Base-by-base conservation (phyloP, 2,888 invertebrate species). In the Gari tellinella region DNA sequence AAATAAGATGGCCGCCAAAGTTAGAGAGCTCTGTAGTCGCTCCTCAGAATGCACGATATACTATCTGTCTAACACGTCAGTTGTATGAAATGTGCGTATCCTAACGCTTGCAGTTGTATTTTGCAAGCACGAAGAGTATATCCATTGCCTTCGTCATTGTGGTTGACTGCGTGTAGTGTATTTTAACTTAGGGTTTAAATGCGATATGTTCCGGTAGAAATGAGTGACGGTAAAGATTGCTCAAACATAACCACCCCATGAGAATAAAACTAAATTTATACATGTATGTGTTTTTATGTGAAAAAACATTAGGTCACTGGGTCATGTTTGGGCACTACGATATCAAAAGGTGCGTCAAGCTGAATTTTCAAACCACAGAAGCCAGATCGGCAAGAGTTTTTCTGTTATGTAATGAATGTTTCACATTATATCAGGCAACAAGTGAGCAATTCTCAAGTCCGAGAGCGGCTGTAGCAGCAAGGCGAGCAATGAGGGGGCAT, bases 391-490 rank as follows among this genome's bases (percentile, higher is more conserved):
- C 4, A 52, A 37, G 14, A 37, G 8, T 38, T 40, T 23, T 41
- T 41, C 14, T 41, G 19, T 41, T 15, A 43, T 31, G 31, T 26
- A 45, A 25, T 57, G 43, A 57, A 45, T 57, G 74, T 74, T 49
- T 68, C 49, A 67, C 60, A 78, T 75, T 76, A 70, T 72, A 81
- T 70, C 83, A 88, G 88, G 86, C 85, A 37, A 81, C 84, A 69
- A 81, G 86, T 67, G 87, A 87, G 80, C 62, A 80, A 61, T 85
- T 85, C 80, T 72, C 84, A 55, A 80, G 83, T 66, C 85, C 88
- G 55, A 83, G 80, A 70, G 68, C 81, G 53, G 80, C 87, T 38
- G 86, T 86, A 53, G 86, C 84, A 62, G 77, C 83, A 60, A 79
- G 82, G 72, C 81, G 86, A 63, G 84, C 80, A 67, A 78, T 82